phyloP scores from a whole-genome alignment of 2,113 vertebrate species.

The Ptilonorhynchus violaceus region DNA sequence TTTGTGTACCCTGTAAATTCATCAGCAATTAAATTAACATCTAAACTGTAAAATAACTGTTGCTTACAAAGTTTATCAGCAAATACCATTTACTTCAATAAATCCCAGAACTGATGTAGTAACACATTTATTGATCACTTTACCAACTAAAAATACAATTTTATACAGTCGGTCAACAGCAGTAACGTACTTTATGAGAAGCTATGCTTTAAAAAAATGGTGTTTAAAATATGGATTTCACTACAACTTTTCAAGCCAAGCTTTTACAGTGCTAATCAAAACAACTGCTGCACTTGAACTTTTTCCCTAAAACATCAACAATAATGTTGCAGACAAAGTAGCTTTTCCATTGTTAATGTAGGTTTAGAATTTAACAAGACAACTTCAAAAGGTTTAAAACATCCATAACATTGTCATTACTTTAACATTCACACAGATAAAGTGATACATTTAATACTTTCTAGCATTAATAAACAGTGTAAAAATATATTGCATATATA shows the following conservation, averaged over 20 bases:
- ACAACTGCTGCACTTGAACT: slow-evolving; percentile 24
- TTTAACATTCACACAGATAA: slow-evolving; percentile 59
- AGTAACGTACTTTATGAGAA: slow-evolving; percentile 46
- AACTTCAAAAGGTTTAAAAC: slow-evolving; percentile 37
- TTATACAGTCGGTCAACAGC: slow-evolving; percentile 57
- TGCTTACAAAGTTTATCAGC: neutral
- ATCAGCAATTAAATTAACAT: neutral
- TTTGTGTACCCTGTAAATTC: neutral
- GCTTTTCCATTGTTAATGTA: slow-evolving; percentile 20
- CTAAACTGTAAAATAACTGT: neutral
- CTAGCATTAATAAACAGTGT: slow-evolving; percentile 71
- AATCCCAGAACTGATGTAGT: neutral
- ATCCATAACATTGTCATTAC: slow-evolving; percentile 23
- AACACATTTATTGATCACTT: slow-evolving; percentile 77
- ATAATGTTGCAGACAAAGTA: slow-evolving; percentile 17
- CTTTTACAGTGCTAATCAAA: slow-evolving; percentile 39
- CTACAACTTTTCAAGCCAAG: slow-evolving; percentile 42
- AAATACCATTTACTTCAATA: neutral
- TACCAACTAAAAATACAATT: slow-evolving; percentile 60
- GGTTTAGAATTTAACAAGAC: slow-evolving; percentile 46
- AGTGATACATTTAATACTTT: slow-evolving; percentile 61
- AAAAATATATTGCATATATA: slow-evolving; percentile 76
- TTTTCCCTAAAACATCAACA: slow-evolving; percentile 14
- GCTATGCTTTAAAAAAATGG: slow-evolving; percentile 14
- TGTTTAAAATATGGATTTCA: slow-evolving; percentile 38